A percentile compares a stretch with the other conserved stretches of the same genome.
These are phyloP conservation scores for Orbicella faveolata DNA, from an alignment of 64 coral and sea anemone species.

Conservation along the genomic window DNA sequence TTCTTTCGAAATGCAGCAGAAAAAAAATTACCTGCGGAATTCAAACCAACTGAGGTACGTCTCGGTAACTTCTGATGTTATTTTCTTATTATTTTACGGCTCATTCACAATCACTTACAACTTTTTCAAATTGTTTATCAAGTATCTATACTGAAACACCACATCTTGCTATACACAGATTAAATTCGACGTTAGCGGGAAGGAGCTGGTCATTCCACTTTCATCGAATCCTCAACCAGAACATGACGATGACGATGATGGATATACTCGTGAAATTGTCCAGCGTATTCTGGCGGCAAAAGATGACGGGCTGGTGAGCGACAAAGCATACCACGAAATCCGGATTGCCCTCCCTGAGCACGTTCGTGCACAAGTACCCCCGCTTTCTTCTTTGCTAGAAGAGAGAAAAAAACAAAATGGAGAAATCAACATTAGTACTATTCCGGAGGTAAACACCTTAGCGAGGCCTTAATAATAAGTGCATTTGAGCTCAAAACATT, in stretches of 20 bases:
- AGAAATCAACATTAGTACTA: no score
- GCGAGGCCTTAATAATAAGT: no score
- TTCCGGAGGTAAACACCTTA: no score
- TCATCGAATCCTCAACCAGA: not conserved
- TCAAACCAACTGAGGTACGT: no score
- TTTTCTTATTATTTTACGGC: no score
- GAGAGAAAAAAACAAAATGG: no score
- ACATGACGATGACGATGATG: not conserved
- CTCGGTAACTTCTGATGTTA: no score
- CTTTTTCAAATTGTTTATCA: not conserved
- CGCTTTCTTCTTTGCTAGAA: not conserved
- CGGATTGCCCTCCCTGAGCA: not conserved
- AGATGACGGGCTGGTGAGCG: conserved; percentile 48
- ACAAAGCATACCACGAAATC: conserved; percentile 52
- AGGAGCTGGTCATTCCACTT: not conserved
- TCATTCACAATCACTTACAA: no score
- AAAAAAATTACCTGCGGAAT: no score
- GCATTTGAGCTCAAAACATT: no score
- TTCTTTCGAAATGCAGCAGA: no score
- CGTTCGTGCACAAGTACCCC: no score
- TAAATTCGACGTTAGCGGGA: not conserved
- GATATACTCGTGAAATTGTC: not conserved
- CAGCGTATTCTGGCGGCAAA: conserved; percentile 26
- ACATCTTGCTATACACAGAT: not conserved
- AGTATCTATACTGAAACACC: not conserved